Base-by-base conservation (phyloP, 2,888 invertebrate genomes). In the Tenthredo mesomela region DNA sequence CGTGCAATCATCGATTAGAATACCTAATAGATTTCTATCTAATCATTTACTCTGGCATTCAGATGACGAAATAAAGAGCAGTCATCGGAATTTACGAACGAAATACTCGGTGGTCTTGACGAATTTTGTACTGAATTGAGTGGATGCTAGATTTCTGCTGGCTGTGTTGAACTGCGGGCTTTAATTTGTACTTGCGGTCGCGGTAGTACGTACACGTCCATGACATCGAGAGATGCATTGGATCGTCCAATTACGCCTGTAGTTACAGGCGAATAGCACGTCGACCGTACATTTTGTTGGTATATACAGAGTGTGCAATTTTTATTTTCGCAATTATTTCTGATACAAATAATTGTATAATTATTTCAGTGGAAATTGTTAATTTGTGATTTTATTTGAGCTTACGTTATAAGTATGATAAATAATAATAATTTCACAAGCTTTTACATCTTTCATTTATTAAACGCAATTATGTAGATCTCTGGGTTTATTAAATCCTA, bases 181-280 rank as follows among this genome's bases (percentile, higher is more conserved):
- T 80, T 80, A 80, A 80, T 80, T 80, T 80, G 37, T 58, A 21
- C 37, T 80, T 80, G 80, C 40, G 61, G 61, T 61, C 61, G 80
- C 58, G 61, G 61, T 12, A n/a, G 54, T 29, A 77, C 50, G 18
- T 77, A 54, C 25, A 40, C 21, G 25, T 61, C 58, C 37, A 37
- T 80, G 80, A 80, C 67, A 70, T 82, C 67, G 82, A 50, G 82
- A 29, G 67, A 67, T 70, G 47, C 82, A 70, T 82, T 43, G 47
- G 29, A 33, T 25, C 82, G 67, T 82, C 43, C 67, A 82, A 82
- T 82, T 82, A 82, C 82, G 67, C 18, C 43, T 82, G 29, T 43
- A 65, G 82, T 67, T 61, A 65, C 47, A 50, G 67, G 6, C 67
- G 67, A 65, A 21, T 50, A 40, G 47, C 29, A 47, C 75, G 47